These are phyloP conservation scores for Heliothis virescens DNA, from an alignment of 1,140 invertebrate genomes.

Conservation along the genomic window DNA sequence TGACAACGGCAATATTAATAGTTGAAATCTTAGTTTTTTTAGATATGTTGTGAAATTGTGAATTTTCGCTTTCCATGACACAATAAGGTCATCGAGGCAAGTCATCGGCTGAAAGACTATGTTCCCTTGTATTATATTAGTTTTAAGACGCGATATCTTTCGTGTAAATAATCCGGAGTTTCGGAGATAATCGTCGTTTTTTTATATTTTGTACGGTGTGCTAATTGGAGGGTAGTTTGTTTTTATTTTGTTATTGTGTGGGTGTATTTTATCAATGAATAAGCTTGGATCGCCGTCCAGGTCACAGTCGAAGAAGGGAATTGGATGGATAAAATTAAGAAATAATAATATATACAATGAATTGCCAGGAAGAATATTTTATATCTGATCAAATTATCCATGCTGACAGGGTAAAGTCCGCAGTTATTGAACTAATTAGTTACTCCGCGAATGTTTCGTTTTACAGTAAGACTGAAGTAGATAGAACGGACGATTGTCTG, in stretches of 20 bases:
- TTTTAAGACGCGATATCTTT: slow-evolving; percentile 53
- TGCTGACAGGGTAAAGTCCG: neutral
- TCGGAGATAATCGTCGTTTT: slow-evolving; percentile 56
- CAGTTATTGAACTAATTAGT: neutral
- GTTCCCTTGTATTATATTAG: slow-evolving; percentile 66
- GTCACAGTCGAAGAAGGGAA: neutral
- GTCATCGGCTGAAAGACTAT: slow-evolving; percentile 48
- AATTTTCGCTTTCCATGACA: slow-evolving; percentile 28
- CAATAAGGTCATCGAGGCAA: neutral
- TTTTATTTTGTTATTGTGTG: slow-evolving; percentile 9
- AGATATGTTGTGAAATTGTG: slow-evolving; percentile 1
- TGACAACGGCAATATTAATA: neutral
- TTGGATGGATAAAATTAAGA: neutral
- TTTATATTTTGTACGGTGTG: slow-evolving; percentile 42
- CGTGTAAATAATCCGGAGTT: slow-evolving; percentile 72
- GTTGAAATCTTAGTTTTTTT: too few relatives aligned
- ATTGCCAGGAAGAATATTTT: neutral
- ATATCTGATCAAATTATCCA: slow-evolving; percentile 4
- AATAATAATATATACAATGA: neutral
- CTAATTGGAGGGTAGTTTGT: neutral
- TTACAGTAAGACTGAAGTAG: slow-evolving; percentile 64
- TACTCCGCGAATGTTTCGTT: slow-evolving; percentile 45
- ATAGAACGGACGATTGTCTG: slow-evolving; percentile 51
- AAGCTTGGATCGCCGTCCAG: slow-evolving; percentile 8
- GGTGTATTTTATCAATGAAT: neutral